Conservation (phyloP, 2,888 invertebrate genomes). For the Agapostemon virescens region DNA sequence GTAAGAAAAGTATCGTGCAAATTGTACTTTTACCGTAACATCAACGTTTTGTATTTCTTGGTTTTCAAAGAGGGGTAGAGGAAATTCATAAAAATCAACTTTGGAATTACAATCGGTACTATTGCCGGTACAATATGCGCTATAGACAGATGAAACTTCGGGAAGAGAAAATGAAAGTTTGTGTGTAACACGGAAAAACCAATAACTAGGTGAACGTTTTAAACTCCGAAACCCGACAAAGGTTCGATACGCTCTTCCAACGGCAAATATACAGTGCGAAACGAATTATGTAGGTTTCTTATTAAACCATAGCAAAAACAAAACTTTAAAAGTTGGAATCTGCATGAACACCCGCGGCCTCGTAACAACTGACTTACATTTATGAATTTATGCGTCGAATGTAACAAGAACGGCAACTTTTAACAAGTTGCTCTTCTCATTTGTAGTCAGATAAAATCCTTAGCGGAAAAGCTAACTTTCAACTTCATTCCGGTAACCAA, state of each 20-base stretch:
- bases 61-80: not conserved
- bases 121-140: not conserved
- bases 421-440: not conserved
- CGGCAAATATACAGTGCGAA: not conserved
- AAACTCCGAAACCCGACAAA: not conserved
- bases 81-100: not conserved
- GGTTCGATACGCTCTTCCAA: not conserved
- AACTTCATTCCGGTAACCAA: not conserved
- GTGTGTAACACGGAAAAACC: no score
- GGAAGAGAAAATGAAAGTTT: not conserved
- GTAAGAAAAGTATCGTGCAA: not conserved
- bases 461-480: not conserved
- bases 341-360: not conserved
- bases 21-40: not conserved
- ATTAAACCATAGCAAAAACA: not conserved
- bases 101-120: not conserved
- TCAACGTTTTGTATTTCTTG: not conserved
- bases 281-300: not conserved
- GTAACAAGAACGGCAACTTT: not conserved
- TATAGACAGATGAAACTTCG: not conserved
- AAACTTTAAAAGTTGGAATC: not conserved
- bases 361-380: not conserved
- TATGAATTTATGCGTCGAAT: not conserved
- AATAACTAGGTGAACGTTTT: no score
- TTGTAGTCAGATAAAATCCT: not conserved